Conservation (phyloP, 1,140 invertebrate genomes). For the Neotoxoptera formosana region DNA sequence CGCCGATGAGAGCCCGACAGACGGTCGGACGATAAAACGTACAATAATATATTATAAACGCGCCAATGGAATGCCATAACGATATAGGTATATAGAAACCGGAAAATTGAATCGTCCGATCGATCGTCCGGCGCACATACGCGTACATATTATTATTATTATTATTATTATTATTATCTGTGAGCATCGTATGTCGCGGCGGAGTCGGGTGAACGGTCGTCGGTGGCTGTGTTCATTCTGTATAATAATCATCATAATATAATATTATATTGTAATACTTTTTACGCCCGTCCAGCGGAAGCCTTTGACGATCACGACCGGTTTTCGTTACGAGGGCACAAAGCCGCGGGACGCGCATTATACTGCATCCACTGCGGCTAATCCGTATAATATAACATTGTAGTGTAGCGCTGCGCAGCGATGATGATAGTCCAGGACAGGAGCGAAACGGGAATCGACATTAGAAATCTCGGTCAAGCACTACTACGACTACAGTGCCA, state of each 20-base stretch:
- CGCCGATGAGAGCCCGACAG: neutral
- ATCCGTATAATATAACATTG: neutral
- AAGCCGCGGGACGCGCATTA: neutral
- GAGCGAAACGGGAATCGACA: neutral
- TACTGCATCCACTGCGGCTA: neutral
- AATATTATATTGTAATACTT: neutral
- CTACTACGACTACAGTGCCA: neutral
- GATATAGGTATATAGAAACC: neutral
- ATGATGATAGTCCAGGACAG: neutral
- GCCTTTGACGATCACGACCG: neutral
- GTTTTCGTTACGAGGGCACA: neutral
- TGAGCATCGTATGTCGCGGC: neutral
- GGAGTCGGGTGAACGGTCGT: neutral
- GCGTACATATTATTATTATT: neutral
- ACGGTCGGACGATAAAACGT: neutral
- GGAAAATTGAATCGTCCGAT: constrained; percentile 4
- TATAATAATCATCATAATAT: neutral
- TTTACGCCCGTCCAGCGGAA: neutral
- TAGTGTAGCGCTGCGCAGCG: neutral
- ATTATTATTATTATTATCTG: neutral
- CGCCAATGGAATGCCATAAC: neutral
- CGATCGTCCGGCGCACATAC: neutral
- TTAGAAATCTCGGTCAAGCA: neutral
- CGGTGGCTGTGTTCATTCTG: neutral
- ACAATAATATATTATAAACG: neutral